Evolutionary conservation across 1,140 invertebrate species (phyloP).

Genomic region (Drosophila aff.): DNA sequence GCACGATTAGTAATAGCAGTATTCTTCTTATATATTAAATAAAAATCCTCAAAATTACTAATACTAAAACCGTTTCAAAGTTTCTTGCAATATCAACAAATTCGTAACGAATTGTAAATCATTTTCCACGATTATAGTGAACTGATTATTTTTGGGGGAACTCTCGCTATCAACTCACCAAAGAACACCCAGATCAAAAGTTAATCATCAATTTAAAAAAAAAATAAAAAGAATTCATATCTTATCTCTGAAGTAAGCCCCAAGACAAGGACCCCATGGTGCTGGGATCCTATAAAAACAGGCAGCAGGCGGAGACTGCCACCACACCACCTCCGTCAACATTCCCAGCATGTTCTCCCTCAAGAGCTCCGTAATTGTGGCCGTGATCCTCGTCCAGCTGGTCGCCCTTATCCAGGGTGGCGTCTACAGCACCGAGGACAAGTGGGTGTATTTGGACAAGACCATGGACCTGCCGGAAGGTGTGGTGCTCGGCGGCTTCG

Average conservation of each 20-base stretch:
- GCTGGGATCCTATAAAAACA: not conserved
- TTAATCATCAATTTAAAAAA: conserved; percentile 16
- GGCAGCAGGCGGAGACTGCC: not conserved
- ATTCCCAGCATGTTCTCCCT: conserved; percentile 40
- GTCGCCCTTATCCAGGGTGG: conserved; percentile 35
- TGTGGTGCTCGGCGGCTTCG: conserved; percentile 44
- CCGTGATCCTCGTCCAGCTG: conserved; percentile 37
- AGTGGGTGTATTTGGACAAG: conserved; percentile 40
- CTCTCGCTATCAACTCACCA: not conserved
- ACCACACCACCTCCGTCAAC: not conserved
- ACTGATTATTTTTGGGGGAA: not conserved
- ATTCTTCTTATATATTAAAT: not conserved
- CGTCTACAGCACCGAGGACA: conserved; percentile 39
- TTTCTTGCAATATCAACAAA: too few species aligned
- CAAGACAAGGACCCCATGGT: not conserved
- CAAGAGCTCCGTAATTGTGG: conserved; percentile 10
- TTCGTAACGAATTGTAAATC: not conserved
- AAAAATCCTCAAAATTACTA: not conserved
- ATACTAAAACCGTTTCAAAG: not conserved
- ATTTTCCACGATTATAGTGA: not conserved
- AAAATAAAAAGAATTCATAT: conserved; percentile 1
- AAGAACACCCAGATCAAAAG: not conserved
- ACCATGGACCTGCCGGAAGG: conserved; percentile 34
- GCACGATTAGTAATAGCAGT: not conserved
- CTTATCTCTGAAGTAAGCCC: conserved; percentile 16